Conservation (phyloP, 2,113 vertebrate genomes). For the Myrmophylax atrothorax region DNA sequence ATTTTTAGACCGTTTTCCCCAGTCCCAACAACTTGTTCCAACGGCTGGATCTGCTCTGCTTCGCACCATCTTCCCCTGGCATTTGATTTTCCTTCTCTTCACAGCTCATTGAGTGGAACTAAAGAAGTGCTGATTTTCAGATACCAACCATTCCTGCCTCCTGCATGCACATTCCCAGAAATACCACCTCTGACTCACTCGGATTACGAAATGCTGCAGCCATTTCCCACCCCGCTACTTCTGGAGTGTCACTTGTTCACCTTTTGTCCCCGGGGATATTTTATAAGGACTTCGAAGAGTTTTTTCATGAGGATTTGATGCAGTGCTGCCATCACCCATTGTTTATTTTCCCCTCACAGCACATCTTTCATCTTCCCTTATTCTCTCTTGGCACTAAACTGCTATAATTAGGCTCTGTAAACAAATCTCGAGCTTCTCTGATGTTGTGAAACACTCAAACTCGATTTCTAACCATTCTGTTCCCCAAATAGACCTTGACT, state of each 20-base stretch:
- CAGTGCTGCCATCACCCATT: neutral
- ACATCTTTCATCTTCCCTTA: neutral
- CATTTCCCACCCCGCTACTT: neutral
- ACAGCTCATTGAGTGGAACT: neutral
- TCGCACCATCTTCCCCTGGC: neutral
- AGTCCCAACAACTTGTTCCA: neutral
- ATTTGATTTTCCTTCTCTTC: neutral
- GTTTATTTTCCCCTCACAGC: neutral
- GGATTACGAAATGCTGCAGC: neutral
- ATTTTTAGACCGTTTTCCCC: neutral
- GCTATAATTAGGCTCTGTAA: neutral
- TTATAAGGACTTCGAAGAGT: neutral
- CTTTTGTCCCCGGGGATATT: neutral
- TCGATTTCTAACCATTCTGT: neutral
- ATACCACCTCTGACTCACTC: conserved; percentile 3
- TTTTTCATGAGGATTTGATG: neutral
- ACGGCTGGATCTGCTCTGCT: neutral
- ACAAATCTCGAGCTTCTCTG: neutral
- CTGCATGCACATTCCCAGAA: neutral
- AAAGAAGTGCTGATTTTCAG: neutral
- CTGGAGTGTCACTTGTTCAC: neutral
- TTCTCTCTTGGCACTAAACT: neutral
- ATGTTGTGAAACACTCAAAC: neutral
- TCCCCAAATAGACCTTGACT: conserved; percentile 57
- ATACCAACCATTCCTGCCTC: neutral